phyloP scores from a whole-genome alignment of 2,797 vertebrate genomes.

The Thaleichthys pacificus region DNA sequence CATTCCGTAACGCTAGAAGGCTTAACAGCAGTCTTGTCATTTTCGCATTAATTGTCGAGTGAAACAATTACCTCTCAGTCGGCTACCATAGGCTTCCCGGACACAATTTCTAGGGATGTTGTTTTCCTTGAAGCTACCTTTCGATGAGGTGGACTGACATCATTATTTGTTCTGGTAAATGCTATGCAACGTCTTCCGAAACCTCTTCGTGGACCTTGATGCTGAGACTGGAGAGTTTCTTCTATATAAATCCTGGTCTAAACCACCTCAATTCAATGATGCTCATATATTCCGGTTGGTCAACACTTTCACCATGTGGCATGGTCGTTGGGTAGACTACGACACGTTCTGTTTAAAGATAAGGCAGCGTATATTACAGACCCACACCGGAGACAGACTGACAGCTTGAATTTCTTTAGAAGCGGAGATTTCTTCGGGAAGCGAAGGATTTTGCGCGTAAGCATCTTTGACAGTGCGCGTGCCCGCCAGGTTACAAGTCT shows the following conservation, averaged over 20 bases:
- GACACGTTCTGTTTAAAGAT: not conserved
- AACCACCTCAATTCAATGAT: conserved; percentile 38
- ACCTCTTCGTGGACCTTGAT: conserved; percentile 36
- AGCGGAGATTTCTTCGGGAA: conserved; percentile 45
- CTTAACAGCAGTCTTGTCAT: conserved; percentile 63
- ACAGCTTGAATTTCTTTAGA: conserved; percentile 52
- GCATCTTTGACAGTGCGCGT: conserved; percentile 65
- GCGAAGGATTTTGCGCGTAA: conserved; percentile 58
- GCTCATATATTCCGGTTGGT: conserved; percentile 35
- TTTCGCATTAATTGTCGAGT: conserved; percentile 43
- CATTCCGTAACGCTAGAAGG: conserved; percentile 47
- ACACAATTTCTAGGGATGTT: conserved; percentile 18
- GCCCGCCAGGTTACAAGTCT: conserved; percentile 60
- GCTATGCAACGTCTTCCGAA: conserved; percentile 54
- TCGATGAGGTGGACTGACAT: conserved; percentile 18
- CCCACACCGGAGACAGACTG: conserved; percentile 52
- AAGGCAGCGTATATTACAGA: not conserved
- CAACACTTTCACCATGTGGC: conserved; percentile 17
- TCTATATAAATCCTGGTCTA: conserved; percentile 50
- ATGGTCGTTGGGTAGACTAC: conserved; percentile 18
- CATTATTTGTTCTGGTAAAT: not conserved
- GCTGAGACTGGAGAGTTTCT: conserved; percentile 32
- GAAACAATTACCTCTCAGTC: conserved; percentile 28
- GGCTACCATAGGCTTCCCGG: conserved; percentile 21
- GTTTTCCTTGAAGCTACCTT: conserved; percentile 22